A percentile compares a stretch with the other conserved stretches of the same genome.
Conservation (phyloP, 2,797 vertebrate genomes). For the Danio tinwini region DNA sequence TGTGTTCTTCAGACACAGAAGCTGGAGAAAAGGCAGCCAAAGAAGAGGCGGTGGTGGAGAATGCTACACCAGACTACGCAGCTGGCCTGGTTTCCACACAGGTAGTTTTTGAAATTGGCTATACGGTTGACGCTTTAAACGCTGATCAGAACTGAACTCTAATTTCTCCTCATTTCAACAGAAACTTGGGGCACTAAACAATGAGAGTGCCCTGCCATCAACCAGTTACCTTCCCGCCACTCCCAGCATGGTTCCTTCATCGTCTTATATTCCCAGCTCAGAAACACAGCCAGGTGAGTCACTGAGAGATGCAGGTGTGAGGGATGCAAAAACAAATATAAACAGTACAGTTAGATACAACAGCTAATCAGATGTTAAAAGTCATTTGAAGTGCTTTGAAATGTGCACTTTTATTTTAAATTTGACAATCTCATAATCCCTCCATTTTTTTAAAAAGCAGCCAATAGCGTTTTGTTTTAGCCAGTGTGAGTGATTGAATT, state of each 20-base stretch:
- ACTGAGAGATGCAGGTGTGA: background rate
- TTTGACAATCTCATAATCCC: too few species aligned
- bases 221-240: conserved; percentile 97
- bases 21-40: conserved; percentile 92
- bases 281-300: conserved; percentile 89
- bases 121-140: background rate
- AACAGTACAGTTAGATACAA: background rate
- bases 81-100: conserved; percentile 96
- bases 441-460: too few species aligned
- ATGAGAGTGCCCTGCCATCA: conserved; percentile 91
- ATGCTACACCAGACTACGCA: conserved; percentile 95
- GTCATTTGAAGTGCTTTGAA: too few species aligned
- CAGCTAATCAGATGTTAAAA: background rate
- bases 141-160: background rate
- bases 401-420: too few species aligned
- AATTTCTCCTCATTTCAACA: conserved; percentile 58
- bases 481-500: too few species aligned
- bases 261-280: conserved; percentile 93
- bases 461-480: too few species aligned
- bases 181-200: conserved; percentile 94
- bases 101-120: conserved; percentile 71
- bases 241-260: conserved; percentile 95
- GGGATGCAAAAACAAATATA: background rate
- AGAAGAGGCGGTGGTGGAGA: conserved; percentile 94
- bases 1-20: conserved; percentile 82